Percentiles rank a stretch among this genome's conserved stretches.
These are phyloP conservation scores for Aphaenogaster floridana DNA, from an alignment of 1,140 invertebrate genomes.

Conservation along the genomic window DNA sequence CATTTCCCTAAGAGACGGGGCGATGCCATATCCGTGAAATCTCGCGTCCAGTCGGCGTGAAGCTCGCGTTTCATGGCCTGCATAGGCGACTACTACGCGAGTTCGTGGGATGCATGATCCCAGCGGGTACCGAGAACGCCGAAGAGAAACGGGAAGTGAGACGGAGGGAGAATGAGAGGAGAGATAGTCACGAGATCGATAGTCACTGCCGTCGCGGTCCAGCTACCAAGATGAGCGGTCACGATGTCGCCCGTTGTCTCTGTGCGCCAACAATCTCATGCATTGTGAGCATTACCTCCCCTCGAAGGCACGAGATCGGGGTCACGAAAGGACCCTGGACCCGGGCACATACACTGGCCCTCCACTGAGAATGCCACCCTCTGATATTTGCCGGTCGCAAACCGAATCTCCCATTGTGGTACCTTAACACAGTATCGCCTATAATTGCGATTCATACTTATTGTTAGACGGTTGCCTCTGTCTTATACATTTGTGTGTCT, in stretches of 20 bases:
- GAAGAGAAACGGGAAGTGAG: not conserved
- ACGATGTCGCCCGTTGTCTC: constrained; percentile 52
- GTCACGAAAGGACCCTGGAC: constrained; percentile 40
- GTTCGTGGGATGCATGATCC: constrained; percentile 1
- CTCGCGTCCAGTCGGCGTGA: constrained; percentile 50
- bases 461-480: not conserved
- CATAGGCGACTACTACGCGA: constrained; percentile 13
- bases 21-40: constrained; percentile 63
- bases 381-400: constrained; percentile 51
- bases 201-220: constrained; percentile 41
- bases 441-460: constrained; percentile 7
- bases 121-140: not conserved
- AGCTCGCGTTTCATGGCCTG: constrained; percentile 56
- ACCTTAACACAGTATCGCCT: constrained; percentile 11
- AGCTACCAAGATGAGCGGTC: constrained; percentile 54
- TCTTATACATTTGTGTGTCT: not conserved
- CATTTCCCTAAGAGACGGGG: constrained; percentile 70
- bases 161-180: not conserved
- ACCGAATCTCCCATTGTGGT: constrained; percentile 27
- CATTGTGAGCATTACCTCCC: constrained; percentile 65
- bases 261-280: constrained; percentile 67
- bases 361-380: constrained; percentile 27
- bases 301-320: constrained; percentile 29
- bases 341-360: not conserved
- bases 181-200: constrained; percentile 35